Conservation (phyloP, 1,140 invertebrate genomes). For the Drosophila setifemur region DNA sequence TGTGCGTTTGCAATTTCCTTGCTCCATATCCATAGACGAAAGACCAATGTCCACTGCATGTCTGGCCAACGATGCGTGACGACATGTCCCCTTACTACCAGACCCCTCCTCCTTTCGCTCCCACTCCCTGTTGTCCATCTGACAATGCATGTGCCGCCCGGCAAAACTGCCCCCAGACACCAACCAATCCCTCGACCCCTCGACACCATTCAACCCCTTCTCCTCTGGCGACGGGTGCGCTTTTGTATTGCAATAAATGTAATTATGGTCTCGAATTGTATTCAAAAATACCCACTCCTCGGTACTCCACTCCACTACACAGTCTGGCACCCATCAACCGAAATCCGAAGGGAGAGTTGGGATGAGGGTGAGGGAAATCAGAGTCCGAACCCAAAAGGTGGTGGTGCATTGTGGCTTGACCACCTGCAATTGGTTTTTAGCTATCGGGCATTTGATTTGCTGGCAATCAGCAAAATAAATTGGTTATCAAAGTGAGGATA, state of each 20-base stretch:
- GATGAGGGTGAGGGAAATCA: neutral
- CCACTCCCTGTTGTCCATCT: slow-evolving; percentile 34
- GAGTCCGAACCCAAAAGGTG: slow-evolving; percentile 5
- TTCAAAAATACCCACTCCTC: slow-evolving; percentile 50
- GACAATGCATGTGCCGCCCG: slow-evolving; percentile 38
- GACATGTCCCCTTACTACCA: slow-evolving; percentile 60
- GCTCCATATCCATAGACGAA: slow-evolving; percentile 42
- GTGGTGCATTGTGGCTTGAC: slow-evolving; percentile 31
- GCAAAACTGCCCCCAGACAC: slow-evolving; percentile 29
- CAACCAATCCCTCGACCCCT: neutral
- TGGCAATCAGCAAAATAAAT: slow-evolving; percentile 38
- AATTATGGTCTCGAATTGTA: slow-evolving; percentile 73
- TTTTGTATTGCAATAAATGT: slow-evolving; percentile 73
- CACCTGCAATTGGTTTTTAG: slow-evolving; percentile 35
- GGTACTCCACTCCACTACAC: no score
- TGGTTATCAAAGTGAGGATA: slow-evolving; percentile 29
- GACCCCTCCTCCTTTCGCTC: neutral
- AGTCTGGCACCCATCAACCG: slow-evolving; percentile 18
- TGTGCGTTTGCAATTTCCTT: slow-evolving; percentile 30
- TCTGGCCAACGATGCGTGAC: slow-evolving; percentile 74
- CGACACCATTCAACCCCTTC: neutral
- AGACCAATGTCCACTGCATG: slow-evolving; percentile 53
- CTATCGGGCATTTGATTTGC: slow-evolving; percentile 38
- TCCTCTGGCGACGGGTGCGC: slow-evolving; percentile 13
- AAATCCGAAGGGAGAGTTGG: neutral